Percentiles rank a stretch among this genome's conserved stretches.
Evolutionary conservation across 2,113 vertebrate species (phyloP).

Genomic region (Gymnogyps californianus): DNA sequence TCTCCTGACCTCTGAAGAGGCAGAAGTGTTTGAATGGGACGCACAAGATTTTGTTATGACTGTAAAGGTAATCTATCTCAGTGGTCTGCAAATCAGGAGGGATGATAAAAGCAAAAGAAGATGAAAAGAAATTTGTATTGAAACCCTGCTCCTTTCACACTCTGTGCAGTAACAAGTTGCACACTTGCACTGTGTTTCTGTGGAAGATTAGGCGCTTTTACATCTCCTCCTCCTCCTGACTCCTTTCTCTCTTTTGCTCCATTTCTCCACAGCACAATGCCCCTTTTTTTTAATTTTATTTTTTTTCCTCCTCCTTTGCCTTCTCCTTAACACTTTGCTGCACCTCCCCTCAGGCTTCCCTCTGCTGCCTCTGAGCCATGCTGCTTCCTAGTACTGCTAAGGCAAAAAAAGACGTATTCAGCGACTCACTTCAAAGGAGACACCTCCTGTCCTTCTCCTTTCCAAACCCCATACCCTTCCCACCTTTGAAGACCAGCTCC

Average conservation of each 20-base stretch:
- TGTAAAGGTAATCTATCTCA: background rate
- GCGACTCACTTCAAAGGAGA: background rate
- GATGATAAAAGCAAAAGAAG: background rate
- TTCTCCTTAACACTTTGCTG: background rate
- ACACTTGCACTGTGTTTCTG: background rate
- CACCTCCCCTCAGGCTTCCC: background rate
- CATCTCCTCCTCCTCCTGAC: background rate
- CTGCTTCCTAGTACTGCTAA: background rate
- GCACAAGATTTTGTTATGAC: background rate
- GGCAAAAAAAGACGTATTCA: background rate
- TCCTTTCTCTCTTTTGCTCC: background rate
- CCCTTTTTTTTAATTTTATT: accelerated
- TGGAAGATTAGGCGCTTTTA: background rate
- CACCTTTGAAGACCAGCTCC: background rate
- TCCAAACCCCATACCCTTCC: background rate
- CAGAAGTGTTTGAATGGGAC: background rate
- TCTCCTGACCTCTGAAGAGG: background rate
- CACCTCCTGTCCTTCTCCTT: background rate
- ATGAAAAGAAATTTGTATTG: background rate
- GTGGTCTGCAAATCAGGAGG: background rate
- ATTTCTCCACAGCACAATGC: background rate
- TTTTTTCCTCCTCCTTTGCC: background rate
- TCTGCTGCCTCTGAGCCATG: background rate
- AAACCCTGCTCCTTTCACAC: background rate
- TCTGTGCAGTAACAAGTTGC: background rate